Evolutionary conservation across 2,888 invertebrate species (phyloP), one percentile per base, ranked within the genome.

Genomic region (Mallateleia sp.): DNA sequence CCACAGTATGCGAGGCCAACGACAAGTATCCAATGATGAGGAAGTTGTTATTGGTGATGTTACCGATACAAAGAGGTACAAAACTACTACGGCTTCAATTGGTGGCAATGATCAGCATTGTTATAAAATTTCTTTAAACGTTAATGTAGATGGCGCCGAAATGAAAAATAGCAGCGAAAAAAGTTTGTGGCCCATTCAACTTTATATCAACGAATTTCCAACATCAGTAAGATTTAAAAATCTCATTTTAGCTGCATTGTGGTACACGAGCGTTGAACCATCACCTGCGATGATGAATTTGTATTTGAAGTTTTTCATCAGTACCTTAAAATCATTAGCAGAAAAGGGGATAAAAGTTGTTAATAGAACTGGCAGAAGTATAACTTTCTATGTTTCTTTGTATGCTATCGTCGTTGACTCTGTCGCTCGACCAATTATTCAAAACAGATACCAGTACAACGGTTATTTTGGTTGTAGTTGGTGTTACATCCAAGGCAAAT

Each of bases 391-490:
- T n/a, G 66, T 52, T 20, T 66, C 42, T 67, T 3, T 67, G 9
- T 83, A 77, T n/a, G 69, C 74, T 0, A 77, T 56, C 34, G n/a
- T 69, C 2, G 82, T 83, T 11, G 82, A 83, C 54, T 75, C 75
- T 4, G 82, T 83, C 5, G 75, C 82, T 45, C 47, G 78, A 8
- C 58, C 78, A 34, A 67, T 78, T 1, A 78, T 78, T 7, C 78
- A 78, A 28, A 78, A 78, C 15, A 67, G 58, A 18, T 69, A 24
- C 54, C 69, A 69, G n/a, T 69, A 38, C 14, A 71, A 56, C 42
- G 56, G 71, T 8, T 71, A 71, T 42, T 71, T 42, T 15, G 85
- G 85, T 1, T 89, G 89, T 34, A 85, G 82, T 34, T 89, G 85
- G 89, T 87, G 87, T 34, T 89, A 89, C 22, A 42, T 62, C 28